A percentile compares a stretch with the other conserved stretches of the same genome.
phyloP scores from a whole-genome alignment of 2,113 vertebrate genomes.

The Platysteira castanea region DNA sequence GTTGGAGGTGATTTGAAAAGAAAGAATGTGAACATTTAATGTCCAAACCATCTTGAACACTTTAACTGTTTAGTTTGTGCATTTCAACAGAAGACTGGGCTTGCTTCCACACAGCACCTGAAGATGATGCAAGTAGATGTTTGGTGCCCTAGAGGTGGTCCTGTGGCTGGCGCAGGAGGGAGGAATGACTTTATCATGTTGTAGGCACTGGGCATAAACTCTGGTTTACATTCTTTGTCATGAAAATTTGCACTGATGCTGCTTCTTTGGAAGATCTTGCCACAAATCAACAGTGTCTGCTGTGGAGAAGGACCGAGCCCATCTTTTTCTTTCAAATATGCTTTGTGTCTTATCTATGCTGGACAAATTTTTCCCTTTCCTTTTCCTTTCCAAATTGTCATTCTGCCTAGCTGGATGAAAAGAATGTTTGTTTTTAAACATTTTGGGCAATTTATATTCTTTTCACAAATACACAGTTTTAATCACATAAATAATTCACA shows the following conservation, averaged over 20 bases:
- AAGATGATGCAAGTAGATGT: neutral
- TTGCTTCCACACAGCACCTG: neutral
- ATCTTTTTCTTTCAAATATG: neutral
- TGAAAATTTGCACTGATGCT: neutral
- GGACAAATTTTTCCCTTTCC: neutral
- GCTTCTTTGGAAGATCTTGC: neutral
- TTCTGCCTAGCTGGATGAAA: neutral
- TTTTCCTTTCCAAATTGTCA: neutral
- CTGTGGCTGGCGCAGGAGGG: neutral
- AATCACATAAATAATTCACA: neutral
- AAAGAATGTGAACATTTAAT: neutral
- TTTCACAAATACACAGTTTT: neutral
- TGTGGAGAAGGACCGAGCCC: neutral
- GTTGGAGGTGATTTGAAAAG: neutral
- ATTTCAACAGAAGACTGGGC: neutral
- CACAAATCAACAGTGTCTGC: neutral
- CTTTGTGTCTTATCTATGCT: neutral
- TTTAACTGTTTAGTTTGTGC: neutral
- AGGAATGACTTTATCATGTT: neutral
- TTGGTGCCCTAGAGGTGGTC: fast-evolving
- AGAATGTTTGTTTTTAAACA: neutral
- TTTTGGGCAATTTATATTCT: neutral
- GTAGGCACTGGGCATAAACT: neutral
- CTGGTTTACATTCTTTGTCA: neutral
- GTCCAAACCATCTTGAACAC: neutral